A percentile compares a stretch with the other conserved stretches of the same genome.
phyloP scores from a whole-genome alignment of 2,113 vertebrate genomes.

The Bungarus multicinctus region DNA sequence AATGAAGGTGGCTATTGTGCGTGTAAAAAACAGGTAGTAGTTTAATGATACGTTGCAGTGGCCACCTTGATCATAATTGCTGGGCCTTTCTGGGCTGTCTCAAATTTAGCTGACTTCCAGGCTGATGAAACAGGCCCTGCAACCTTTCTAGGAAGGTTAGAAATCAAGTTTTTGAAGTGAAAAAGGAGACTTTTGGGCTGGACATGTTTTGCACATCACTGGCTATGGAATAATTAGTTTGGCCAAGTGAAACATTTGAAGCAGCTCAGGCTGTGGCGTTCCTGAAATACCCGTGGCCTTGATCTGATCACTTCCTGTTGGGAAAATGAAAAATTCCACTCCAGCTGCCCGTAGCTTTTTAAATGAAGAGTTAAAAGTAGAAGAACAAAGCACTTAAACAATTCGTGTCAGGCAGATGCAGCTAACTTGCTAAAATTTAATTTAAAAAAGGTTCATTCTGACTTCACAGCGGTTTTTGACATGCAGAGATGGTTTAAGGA shows the following conservation, averaged over 20 bases:
- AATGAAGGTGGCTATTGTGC: not conserved
- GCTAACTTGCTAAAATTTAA: not conserved
- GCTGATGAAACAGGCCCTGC: not conserved
- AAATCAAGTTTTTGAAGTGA: not conserved
- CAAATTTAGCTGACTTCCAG: not conserved
- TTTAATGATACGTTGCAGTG: not conserved
- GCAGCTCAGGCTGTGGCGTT: not conserved
- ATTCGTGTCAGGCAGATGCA: not conserved
- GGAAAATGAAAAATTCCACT: not conserved
- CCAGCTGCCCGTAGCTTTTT: not conserved
- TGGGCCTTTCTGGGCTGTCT: not conserved
- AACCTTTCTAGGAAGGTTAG: not conserved
- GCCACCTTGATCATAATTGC: not conserved
- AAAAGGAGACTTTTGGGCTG: not conserved
- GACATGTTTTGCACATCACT: not conserved
- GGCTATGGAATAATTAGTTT: not conserved
- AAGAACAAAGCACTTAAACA: too few species aligned
- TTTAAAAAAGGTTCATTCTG: not conserved
- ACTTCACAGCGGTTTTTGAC: not conserved
- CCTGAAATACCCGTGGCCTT: not conserved
- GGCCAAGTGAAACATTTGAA: not conserved
- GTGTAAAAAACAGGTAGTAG: not conserved
- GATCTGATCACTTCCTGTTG: not conserved
- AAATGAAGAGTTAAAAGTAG: not conserved
- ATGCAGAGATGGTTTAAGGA: not conserved